Percentiles rank a stretch among this genome's conserved stretches.
Conservation (phyloP, 2,888 invertebrate genomes). For the Carterocephalus palaemon region DNA sequence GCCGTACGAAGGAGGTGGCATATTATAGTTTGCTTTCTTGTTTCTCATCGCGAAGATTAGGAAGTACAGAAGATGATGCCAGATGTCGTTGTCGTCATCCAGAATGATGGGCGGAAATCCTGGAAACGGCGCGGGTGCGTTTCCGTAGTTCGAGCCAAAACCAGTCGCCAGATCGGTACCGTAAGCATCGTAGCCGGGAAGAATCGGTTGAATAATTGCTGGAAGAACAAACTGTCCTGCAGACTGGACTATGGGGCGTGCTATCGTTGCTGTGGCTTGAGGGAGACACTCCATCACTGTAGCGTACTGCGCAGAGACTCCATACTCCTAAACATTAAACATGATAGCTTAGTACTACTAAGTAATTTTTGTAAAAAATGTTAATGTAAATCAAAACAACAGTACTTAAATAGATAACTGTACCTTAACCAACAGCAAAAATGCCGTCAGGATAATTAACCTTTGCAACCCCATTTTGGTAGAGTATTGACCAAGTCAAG, state of each 20-base stretch:
- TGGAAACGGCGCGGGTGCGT: slow-evolving; percentile 16
- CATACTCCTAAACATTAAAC: slow-evolving; percentile 30
- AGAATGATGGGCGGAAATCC: slow-evolving; percentile 43
- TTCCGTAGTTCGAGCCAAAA: slow-evolving; percentile 22
- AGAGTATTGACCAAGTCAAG: slow-evolving; percentile 41
- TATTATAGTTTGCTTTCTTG: slow-evolving; percentile 21
- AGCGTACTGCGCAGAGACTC: slow-evolving; percentile 28
- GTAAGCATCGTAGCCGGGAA: slow-evolving; percentile 33
- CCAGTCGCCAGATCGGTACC: slow-evolving; percentile 27
- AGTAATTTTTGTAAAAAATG: too few species aligned
- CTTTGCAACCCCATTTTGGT: slow-evolving; percentile 49
- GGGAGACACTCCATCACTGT: slow-evolving; percentile 31
- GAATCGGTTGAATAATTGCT: slow-evolving; percentile 46
- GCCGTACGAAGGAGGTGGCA: slow-evolving; percentile 7
- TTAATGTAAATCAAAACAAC: not conserved
- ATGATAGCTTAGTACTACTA: too few species aligned
- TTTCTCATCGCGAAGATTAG: slow-evolving; percentile 50
- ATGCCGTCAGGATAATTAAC: slow-evolving; percentile 32
- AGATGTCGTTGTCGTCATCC: slow-evolving; percentile 38
- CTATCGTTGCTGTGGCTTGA: slow-evolving; percentile 22
- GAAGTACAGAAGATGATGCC: slow-evolving; percentile 43
- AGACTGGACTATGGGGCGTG: slow-evolving; percentile 33
- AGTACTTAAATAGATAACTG: not conserved
- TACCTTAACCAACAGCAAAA: slow-evolving; percentile 33
- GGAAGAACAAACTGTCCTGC: slow-evolving; percentile 49